Percentiles rank a stretch among this genome's conserved stretches.
Conservation (phyloP, 2,113 vertebrate genomes). For the Ctenomys sociabilis region DNA sequence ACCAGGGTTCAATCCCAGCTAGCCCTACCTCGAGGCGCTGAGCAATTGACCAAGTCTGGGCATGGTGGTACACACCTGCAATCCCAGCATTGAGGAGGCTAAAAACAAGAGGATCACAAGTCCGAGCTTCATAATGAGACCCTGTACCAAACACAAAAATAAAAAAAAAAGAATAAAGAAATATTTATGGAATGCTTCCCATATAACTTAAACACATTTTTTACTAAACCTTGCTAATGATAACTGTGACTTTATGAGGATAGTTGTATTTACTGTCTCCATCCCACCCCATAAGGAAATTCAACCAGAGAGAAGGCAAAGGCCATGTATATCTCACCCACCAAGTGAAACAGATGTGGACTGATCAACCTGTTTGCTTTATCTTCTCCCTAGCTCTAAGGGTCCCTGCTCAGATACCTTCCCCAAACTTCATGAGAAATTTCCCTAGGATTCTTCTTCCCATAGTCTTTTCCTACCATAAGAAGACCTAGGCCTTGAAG, state of each 20-base stretch:
- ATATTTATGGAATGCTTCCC: background rate
- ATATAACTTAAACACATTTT: background rate
- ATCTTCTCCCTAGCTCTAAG: background rate
- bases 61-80: no score
- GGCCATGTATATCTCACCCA: background rate
- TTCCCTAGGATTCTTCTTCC: background rate
- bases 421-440: background rate
- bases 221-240: background rate
- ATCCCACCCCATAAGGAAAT: background rate
- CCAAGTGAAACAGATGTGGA: background rate
- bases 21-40: no score
- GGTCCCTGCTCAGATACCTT: no score
- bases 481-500: background rate
- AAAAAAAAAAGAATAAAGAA: background rate
- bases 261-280: background rate
- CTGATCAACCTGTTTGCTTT: rapidly evolving
- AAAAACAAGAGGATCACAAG: no score
- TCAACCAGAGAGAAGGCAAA: background rate
- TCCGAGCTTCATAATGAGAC: no score
- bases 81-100: no score
- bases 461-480: background rate
- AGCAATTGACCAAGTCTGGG: no score
- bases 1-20: no score
- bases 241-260: background rate
- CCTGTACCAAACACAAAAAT: no score